These are phyloP conservation scores for Anoplolepis gracilipes DNA, from an alignment of 1,140 invertebrate genomes.

Conservation along the genomic window DNA sequence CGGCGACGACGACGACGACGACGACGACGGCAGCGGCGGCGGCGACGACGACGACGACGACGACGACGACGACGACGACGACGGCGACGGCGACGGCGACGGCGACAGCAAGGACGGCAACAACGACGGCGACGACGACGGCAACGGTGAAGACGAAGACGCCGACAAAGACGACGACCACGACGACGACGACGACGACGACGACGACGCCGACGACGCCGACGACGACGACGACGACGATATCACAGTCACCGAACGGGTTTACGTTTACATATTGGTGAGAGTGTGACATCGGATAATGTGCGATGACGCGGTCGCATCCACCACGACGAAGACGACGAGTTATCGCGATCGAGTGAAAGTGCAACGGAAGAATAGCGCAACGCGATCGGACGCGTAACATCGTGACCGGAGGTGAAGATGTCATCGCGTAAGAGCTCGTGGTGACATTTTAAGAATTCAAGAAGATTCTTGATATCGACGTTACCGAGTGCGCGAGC, in stretches of 20 bases:
- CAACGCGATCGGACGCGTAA: not conserved
- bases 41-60: not conserved
- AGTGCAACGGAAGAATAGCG: slow-evolving; percentile 17
- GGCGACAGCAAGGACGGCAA: not conserved
- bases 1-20: not conserved
- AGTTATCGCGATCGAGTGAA: slow-evolving; percentile 20
- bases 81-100: not conserved
- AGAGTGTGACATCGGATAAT: slow-evolving; percentile 18
- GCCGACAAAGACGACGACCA: not conserved
- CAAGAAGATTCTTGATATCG: not conserved
- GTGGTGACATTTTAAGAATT: not conserved
- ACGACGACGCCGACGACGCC: not conserved
- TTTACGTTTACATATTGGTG: not conserved
- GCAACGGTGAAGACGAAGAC: not conserved
- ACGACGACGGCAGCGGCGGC: too few species aligned
- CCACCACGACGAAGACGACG: slow-evolving; percentile 12
- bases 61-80: not conserved
- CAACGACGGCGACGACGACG: not conserved
- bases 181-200: not conserved
- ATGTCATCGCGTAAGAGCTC: not conserved
- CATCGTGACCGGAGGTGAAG: slow-evolving; percentile 33
- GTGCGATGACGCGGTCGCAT: slow-evolving; percentile 29
- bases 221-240: slow-evolving; percentile 17
- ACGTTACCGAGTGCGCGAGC: not conserved
- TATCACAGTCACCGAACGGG: slow-evolving; percentile 12